phyloP scores from a whole-genome alignment of 2,113 vertebrate species.

The Cavia aperea region DNA sequence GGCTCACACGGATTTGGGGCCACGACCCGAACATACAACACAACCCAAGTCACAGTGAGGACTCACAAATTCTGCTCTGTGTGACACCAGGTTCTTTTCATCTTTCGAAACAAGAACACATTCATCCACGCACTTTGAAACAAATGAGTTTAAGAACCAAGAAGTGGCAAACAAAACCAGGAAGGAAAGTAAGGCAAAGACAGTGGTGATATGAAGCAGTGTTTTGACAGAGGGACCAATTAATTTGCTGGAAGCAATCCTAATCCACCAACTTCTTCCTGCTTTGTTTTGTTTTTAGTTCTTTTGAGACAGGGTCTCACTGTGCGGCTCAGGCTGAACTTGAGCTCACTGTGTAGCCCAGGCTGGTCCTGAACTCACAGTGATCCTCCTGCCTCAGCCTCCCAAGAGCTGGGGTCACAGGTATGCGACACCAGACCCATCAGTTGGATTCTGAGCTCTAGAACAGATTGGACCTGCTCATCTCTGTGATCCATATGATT shows the following conservation, averaged over 20 bases:
- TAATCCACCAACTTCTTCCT: neutral
- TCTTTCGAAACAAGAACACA: neutral
- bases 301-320: neutral
- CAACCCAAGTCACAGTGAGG: neutral
- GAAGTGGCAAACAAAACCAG: neutral
- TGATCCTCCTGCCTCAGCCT: neutral
- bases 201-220: neutral
- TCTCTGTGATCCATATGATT: neutral
- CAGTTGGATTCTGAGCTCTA: neutral
- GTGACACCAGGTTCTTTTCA: neutral
- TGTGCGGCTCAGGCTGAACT: neutral
- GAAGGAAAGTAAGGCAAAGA: neutral
- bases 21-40: neutral
- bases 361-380: too few relatives aligned
- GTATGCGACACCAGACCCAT: neutral
- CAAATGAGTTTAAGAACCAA: neutral
- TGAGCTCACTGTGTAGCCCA: too few relatives aligned
- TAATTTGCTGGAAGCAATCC: neutral
- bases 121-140: neutral
- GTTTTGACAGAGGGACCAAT: neutral
- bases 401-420: neutral
- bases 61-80: neutral
- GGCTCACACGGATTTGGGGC: neutral
- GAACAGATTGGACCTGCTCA: neutral
- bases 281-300: neutral